These are phyloP conservation scores for Drosophila parthenogenetica DNA, from an alignment of 2,888 invertebrate species.

Conservation along the genomic window DNA sequence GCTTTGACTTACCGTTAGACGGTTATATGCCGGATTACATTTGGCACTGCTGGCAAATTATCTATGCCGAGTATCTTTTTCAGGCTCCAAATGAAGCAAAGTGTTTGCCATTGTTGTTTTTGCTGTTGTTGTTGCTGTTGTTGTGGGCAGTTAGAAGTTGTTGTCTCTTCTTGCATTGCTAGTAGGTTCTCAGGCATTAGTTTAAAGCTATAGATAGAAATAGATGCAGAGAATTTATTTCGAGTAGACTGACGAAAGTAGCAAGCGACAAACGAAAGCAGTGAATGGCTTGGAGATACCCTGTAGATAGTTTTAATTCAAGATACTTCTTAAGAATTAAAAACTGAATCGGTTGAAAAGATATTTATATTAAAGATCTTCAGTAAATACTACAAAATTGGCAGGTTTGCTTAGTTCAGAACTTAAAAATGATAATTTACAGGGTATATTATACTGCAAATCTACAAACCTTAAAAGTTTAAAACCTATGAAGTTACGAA, in stretches of 20 bases:
- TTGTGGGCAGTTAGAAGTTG: conserved; percentile 6
- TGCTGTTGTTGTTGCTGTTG: conserved; percentile 11
- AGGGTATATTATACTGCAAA: too few species aligned
- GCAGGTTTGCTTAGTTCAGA: too few species aligned
- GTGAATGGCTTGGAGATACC: neutral
- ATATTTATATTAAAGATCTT: too few species aligned
- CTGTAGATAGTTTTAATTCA: neutral
- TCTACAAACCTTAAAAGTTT: too few species aligned
- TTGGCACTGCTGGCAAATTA: conserved; percentile 81
- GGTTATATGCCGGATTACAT: conserved; percentile 80
- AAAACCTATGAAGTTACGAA: too few species aligned
- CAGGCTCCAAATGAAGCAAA: conserved; percentile 47
- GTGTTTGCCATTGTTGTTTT: conserved; percentile 35
- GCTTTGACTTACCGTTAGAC: conserved; percentile 80
- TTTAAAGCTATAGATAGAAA: conserved; percentile 3
- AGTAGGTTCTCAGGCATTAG: conserved; percentile 37
- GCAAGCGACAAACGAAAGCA: neutral
- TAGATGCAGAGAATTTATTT: neutral
- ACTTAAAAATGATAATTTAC: too few species aligned
- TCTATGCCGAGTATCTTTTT: conserved; percentile 70
- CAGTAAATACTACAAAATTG: too few species aligned
- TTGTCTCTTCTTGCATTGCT: conserved; percentile 7
- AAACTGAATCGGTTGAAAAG: too few species aligned
- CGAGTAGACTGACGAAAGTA: neutral
- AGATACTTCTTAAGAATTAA: too few species aligned